phyloP scores from a whole-genome alignment of 2,113 vertebrate genomes.

The Salminus brasiliensis region DNA sequence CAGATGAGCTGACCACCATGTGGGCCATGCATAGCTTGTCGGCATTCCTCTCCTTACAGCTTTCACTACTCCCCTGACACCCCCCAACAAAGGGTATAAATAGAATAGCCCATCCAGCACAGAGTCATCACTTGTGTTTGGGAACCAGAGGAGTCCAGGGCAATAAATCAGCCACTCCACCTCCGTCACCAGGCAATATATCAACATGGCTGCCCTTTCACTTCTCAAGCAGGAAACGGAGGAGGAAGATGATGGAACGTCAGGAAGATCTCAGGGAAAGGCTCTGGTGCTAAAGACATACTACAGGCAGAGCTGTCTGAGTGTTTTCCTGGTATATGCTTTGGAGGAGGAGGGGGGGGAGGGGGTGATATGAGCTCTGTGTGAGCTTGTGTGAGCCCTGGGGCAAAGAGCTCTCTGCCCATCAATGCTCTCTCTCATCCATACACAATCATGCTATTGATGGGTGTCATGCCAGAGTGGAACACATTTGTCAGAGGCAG shows the following conservation, averaged over 20 bases:
- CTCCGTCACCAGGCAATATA: constrained; percentile 62
- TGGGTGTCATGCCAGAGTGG: constrained; percentile 68
- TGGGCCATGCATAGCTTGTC: constrained; percentile 55
- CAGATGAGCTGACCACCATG: constrained; percentile 56
- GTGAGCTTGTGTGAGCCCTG: constrained; percentile 53
- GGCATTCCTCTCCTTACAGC: constrained; percentile 55
- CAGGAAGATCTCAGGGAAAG: constrained; percentile 21
- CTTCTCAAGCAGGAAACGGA: constrained; percentile 6
- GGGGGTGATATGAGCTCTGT: constrained; percentile 52
- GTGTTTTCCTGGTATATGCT: constrained; percentile 63
- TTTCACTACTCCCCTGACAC: constrained; percentile 63
- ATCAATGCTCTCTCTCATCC: constrained; percentile 65
- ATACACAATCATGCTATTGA: constrained; percentile 74
- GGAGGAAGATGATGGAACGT: constrained; percentile 25
- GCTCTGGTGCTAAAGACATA: neutral
- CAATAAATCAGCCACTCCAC: constrained; percentile 68
- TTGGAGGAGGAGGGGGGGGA: too few relatives aligned
- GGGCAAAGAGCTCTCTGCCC: constrained; percentile 62
- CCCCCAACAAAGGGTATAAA: constrained; percentile 61
- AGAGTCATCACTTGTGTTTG: constrained; percentile 57
- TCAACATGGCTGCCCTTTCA: constrained; percentile 48
- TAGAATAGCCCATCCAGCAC: constrained; percentile 58
- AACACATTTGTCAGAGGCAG: constrained; percentile 63
- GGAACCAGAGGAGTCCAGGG: constrained; percentile 53
- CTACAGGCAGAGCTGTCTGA: constrained; percentile 53